phyloP scores from a whole-genome alignment of 2,797 vertebrate species.

The Coregonus suidteri region DNA sequence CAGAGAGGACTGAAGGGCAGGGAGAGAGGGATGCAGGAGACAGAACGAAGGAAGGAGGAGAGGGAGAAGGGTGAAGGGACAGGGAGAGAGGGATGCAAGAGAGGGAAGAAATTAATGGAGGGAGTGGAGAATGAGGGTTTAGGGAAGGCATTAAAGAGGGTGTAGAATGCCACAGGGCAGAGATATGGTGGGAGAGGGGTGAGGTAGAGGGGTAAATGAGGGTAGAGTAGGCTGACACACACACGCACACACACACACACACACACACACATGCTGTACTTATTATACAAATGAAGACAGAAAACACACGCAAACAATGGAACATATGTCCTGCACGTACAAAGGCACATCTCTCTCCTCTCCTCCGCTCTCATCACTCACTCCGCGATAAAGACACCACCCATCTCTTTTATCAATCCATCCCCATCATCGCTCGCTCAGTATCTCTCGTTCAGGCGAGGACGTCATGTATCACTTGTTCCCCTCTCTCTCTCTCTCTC shows the following conservation, averaged over 20 bases:
- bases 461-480: conserved; percentile 67
- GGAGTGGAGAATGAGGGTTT: not conserved
- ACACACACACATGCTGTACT: conserved; percentile 26
- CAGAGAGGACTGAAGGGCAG: not conserved
- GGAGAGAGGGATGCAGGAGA: conserved; percentile 14
- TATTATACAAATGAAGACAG: conserved; percentile 37
- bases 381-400: conserved; percentile 51
- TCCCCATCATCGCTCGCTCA: conserved; percentile 69
- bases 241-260: conserved; percentile 34
- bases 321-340: conserved; percentile 8
- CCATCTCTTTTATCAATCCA: conserved; percentile 70
- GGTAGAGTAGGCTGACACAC: not conserved
- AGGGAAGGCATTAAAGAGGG: not conserved
- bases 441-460: conserved; percentile 57
- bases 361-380: conserved; percentile 49
- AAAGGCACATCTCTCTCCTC: conserved; percentile 11
- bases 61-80: too few species aligned
- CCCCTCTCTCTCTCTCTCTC: conserved; percentile 29
- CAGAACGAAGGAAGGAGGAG: conserved; percentile 8
- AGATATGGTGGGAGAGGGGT: not conserved
- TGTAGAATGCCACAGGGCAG: conserved; percentile 8
- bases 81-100: not conserved
- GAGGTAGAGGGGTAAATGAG: not conserved
- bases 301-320: not conserved
- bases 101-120: not conserved